Conservation (phyloP, 2,888 invertebrate species). For the Hyppa rectilinea region DNA sequence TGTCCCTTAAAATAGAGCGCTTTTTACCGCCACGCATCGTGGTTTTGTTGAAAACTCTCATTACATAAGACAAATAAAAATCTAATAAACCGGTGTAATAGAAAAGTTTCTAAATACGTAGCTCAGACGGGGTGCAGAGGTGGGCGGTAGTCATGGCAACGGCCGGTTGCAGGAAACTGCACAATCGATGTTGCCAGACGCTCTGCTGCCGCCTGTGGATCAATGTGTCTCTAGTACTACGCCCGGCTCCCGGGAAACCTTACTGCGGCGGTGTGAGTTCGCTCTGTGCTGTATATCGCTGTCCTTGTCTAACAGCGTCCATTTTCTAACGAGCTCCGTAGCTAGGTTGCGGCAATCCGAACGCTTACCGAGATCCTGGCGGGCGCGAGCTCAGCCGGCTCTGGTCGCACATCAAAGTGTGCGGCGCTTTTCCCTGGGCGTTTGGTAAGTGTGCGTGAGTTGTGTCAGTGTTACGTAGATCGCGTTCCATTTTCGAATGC, state of each 20-base stretch:
- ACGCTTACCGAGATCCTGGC: slow-evolving; percentile 58
- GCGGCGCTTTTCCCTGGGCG: slow-evolving; percentile 82
- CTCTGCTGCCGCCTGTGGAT: slow-evolving; percentile 84
- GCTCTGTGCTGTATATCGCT: slow-evolving; percentile 64
- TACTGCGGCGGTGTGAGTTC: slow-evolving; percentile 74
- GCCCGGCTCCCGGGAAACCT: slow-evolving; percentile 87
- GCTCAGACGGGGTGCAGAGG: slow-evolving; percentile 81
- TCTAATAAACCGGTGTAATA: slow-evolving; percentile 79
- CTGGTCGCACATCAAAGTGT: slow-evolving; percentile 72
- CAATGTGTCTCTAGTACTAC: slow-evolving; percentile 91
- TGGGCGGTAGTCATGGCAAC: slow-evolving; percentile 86
- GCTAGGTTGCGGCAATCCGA: slow-evolving; percentile 64
- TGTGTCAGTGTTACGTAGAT: slow-evolving; percentile 78
- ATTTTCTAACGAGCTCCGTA: slow-evolving; percentile 70
- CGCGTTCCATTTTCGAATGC: slow-evolving; percentile 84
- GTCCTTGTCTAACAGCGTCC: slow-evolving; percentile 73
- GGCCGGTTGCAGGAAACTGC: slow-evolving; percentile 89
- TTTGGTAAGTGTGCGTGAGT: slow-evolving; percentile 74
- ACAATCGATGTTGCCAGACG: slow-evolving; percentile 91
- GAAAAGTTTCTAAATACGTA: slow-evolving; percentile 80
- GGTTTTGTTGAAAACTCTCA: slow-evolving; percentile 53
- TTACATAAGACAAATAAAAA: slow-evolving; percentile 72
- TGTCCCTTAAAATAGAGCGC: slow-evolving; percentile 27
- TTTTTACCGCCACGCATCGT: slow-evolving; percentile 44
- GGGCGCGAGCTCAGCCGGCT: slow-evolving; percentile 73